A percentile compares a stretch with the other conserved stretches of the same genome.
Evolutionary conservation across 1,140 invertebrate species (phyloP).

Genomic region (Agrilus planipennis): DNA sequence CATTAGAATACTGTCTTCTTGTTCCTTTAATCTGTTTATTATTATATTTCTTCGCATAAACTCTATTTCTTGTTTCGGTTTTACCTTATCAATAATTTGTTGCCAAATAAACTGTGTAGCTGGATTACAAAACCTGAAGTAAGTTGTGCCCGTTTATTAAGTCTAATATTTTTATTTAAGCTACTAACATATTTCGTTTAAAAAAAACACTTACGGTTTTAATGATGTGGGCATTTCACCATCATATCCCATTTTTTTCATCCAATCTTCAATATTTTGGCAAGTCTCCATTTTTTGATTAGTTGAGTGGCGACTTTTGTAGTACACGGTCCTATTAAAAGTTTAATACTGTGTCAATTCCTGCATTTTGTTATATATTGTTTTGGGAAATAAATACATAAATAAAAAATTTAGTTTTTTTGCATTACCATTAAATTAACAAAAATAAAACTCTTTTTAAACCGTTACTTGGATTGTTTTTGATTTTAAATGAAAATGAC

Average conservation of each 20-base stretch:
- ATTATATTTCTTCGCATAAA: conserved; percentile 15
- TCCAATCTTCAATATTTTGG: conserved; percentile 11
- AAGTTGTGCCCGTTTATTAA: neutral
- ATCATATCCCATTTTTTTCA: conserved; percentile 15
- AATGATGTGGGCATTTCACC: conserved; percentile 11
- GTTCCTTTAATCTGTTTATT: conserved; percentile 6
- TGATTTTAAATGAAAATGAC: too few relatives aligned
- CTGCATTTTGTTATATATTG: too few relatives aligned
- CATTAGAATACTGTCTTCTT: neutral
- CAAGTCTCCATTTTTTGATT: conserved; percentile 13
- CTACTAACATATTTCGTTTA: too few relatives aligned
- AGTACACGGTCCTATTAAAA: too few relatives aligned
- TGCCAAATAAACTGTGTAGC: conserved; percentile 17
- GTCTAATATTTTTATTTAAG: neutral
- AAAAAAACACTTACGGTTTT: conserved; percentile 6
- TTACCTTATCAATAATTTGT: conserved; percentile 13
- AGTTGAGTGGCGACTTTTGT: too few relatives aligned
- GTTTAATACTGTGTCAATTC: too few relatives aligned
- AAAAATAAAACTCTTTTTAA: too few relatives aligned
- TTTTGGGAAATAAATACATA: too few relatives aligned
- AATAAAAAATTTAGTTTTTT: too few relatives aligned
- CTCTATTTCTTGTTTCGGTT: conserved; percentile 14
- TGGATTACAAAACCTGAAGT: conserved; percentile 16
- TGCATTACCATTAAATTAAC: too few relatives aligned
- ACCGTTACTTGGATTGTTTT: too few relatives aligned